Evolutionary conservation across 2,888 invertebrate genomes (phyloP), one percentile per base, ranked within the genome.

Genomic region (Ophioninae sp.): DNA sequence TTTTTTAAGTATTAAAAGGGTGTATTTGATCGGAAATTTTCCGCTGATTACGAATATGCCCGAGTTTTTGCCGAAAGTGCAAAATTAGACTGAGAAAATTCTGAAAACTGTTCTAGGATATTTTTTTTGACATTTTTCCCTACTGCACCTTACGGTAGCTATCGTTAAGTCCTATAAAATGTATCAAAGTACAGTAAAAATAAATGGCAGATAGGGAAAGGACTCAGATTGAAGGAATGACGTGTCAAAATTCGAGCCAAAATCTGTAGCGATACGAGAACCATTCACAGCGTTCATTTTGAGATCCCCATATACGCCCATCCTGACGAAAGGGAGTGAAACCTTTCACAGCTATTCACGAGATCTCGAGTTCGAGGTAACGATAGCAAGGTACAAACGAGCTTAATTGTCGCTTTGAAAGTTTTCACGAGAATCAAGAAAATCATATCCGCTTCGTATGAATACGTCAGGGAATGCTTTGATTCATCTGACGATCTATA

Each of bases 351-450:
- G 75, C 37, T 57, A 39, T 65, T 50, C 56, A 7, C 65, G 21
- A 17, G 56, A 57, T 56, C 21, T 20, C 17, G 50, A 68, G 67
- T 62, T 67, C 76, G 39, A 56, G 5, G 23, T 64, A 61, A 30
- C 57, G 39, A 67, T 13, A 10, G 20, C 10, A 13, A 13, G 8
- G 68, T 56, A 62, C 61, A 76, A 79, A 61, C 72, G 79, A 79
- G 72, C 37, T 68, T 23, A 83, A 83, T 73, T 61, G 68, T 77
- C 68, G 41, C 72, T 62, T 73, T 73, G 76, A 79, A 62, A n/a
- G 13, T n/a, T 21, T 37, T 62, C 39, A 37, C 23, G 30, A 50
- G 50, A 73, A 80, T 80, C 56, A 57, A 7, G 30, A 61, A 13
- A 61, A 77, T 76, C 44, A 37, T 39, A 68, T 73, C 70, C 69